Base-by-base conservation (phyloP, 2,113 vertebrate genomes). In the Tricholaema leucomelas region DNA sequence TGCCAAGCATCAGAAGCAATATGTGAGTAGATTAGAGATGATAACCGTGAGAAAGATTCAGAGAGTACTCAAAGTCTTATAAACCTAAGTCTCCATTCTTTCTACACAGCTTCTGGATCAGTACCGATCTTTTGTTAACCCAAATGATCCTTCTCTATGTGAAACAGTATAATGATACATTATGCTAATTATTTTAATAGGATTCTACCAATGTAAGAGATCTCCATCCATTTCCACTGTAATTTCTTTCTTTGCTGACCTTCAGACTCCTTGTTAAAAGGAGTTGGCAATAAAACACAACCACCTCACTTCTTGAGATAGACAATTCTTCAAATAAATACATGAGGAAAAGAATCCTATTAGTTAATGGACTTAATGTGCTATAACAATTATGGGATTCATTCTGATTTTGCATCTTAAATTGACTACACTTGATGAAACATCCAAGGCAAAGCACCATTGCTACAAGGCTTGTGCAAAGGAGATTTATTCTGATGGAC, bases 401-500 rank as follows among this genome's bases (percentile, higher is more conserved):
- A 66, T 83, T 78, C 36, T 74, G 14, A 81, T 82, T 81, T 91
- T 75, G 23, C n/a, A 25, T 81, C 61, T 83, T 85, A 72, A 91
- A 87, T 77, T 81, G 38, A 74, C 28, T 36, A 38, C 40, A 48
- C 23, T 21, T 48, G 24, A 81, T 71, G 36, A 81, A 93, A 87
- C 8, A 90, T 16, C 23, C 31, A 85, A 86, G 58, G 38, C 38
- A 91, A 94, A 76, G 12, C 35, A 42, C 74, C 46, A 30, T 42
- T 70, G 12, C 44, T 69, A n/a, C 12, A 61, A 23, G 23, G 12
- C 16, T 88, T 46, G 44, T 91, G 31, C 25, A 72, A 48, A 84
- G 71, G 35, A 94, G 87, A 85, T 66, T 9, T 31, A 66, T 91
- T 90, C 90, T 93, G 81, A 83, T 70, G 91, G 89, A 73, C 35